A percentile compares a stretch with the other conserved stretches of the same genome.
Evolutionary conservation across 2,888 invertebrate genomes (phyloP).

Genomic region (Lordiphosa andalusiaca): DNA sequence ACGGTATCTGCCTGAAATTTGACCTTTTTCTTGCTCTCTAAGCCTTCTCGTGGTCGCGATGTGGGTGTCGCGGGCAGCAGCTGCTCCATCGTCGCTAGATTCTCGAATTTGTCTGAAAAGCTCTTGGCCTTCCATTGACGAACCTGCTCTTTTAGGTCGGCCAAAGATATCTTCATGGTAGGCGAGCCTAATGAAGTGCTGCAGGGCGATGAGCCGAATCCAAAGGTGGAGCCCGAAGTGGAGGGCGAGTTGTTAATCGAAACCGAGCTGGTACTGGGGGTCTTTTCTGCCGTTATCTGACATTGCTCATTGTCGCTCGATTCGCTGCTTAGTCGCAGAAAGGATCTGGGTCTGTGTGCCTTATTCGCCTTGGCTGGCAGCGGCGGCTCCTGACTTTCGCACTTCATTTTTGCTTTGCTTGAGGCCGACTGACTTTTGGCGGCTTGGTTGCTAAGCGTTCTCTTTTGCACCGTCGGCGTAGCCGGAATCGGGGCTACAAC

Average conservation of each 20-base stretch:
- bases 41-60: not conserved
- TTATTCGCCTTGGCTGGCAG: not conserved
- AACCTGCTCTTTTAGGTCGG: not conserved
- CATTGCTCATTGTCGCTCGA: not conserved
- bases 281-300: too few relatives aligned
- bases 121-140: constrained; percentile 6
- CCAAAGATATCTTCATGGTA: not conserved
- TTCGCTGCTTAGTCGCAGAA: not conserved
- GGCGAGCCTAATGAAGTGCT: not conserved
- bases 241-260: not conserved
- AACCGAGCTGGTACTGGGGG: not conserved
- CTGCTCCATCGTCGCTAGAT: not conserved
- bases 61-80: not conserved
- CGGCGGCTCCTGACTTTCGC: too few relatives aligned
- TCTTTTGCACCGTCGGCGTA: too few relatives aligned
- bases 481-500: too few relatives aligned
- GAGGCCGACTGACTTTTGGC: too few relatives aligned
- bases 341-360: not conserved
- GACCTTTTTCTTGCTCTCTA: too few relatives aligned
- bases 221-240: too few relatives aligned
- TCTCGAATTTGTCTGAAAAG: not conserved
- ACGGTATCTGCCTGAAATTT: too few relatives aligned
- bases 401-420: too few relatives aligned
- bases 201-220: too few relatives aligned
- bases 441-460: too few relatives aligned